Conservation (phyloP, 2,888 invertebrate species). For the Diaperis boleti region DNA sequence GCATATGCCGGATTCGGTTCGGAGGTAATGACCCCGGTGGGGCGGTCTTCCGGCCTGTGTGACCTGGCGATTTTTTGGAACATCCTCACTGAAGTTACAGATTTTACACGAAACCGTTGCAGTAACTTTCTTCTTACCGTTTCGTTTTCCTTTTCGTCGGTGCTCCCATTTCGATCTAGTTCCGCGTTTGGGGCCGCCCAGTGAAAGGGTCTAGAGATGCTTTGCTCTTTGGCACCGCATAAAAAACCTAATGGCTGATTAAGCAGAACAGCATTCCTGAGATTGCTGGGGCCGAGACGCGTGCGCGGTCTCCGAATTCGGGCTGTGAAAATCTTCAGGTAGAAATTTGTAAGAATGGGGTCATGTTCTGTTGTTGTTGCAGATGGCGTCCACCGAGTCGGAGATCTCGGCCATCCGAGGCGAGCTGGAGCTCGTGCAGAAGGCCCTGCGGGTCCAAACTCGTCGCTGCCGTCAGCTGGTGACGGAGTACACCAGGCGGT, state of each 20-base stretch:
- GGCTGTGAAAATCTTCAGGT: too few species aligned
- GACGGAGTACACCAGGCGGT: conserved; percentile 73
- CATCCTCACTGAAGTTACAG: too few species aligned
- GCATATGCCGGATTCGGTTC: conserved; percentile 14
- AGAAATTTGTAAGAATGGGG: neutral
- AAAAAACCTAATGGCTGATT: conserved; percentile 57
- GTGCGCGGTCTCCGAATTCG: conserved; percentile 44
- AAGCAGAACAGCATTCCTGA: conserved; percentile 59
- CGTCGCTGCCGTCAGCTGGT: conserved; percentile 78
- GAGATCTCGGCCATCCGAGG: conserved; percentile 71
- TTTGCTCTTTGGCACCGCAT: conserved; percentile 48
- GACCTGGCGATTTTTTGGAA: too few species aligned
- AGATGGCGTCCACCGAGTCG: conserved; percentile 76
- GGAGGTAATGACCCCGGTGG: conserved; percentile 9
- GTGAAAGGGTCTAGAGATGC: conserved; percentile 35
- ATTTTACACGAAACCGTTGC: too few species aligned
- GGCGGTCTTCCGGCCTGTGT: neutral
- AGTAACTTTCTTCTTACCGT: neutral
- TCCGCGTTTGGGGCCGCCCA: neutral
- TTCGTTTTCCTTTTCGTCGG: too few species aligned
- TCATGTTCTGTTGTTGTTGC: conserved; percentile 47
- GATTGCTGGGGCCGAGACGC: conserved; percentile 45
- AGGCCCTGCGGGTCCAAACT: conserved; percentile 75
- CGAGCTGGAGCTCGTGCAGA: conserved; percentile 77
- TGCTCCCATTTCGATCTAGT: too few species aligned